Base-by-base conservation (phyloP, 1,140 invertebrate genomes). In the Heterodera schachtii region DNA sequence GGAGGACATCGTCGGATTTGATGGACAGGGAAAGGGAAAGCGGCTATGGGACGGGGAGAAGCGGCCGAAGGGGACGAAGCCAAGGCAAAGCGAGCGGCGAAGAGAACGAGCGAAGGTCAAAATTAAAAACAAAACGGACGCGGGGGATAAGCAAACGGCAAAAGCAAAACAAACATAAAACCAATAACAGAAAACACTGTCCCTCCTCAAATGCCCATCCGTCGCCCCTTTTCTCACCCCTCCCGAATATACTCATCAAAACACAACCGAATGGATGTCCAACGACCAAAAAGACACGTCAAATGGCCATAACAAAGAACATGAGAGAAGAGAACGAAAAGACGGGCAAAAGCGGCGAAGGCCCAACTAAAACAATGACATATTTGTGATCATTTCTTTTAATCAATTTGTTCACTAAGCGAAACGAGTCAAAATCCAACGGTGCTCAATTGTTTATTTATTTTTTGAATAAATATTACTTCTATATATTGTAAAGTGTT, bases 31-130 rank as follows among this genome's bases (percentile, higher is more conserved):
- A 46, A 71, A 41, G 69, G 31, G 69, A 71, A 46, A 71, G 69
- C 13, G 69, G 69, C 6, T 71, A 71, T 46, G 69, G 69, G 31
- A 71, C 69, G 21, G 69, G 69, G 69, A 71, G 69, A 46, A 71
- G 69, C 44, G 69, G 31, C 69, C 2, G 31, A 4, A 71, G 31
- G 69, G 69, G 13, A 46, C 44, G 69, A 31, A 71, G 19, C 31
- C 69, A 71, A 31, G 31, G 9, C 69, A 31, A 11, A 31, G 41
- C 21, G 31, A 9, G 69, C 8, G 16, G 21, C 69, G 31, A 13
- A 71, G 69, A 46, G 8, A 31, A 31, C 19, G n/a, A 11, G 8
- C 57, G 16, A 16, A 60, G 57, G 57, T 60, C 3, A 60, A 11
- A 60, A 60, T 60, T 3, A 60, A 11, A n/a, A n/a, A n/a, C n/a